Evolutionary conservation across 1,140 invertebrate species (phyloP).

Genomic region (Pararge aegeria): DNA sequence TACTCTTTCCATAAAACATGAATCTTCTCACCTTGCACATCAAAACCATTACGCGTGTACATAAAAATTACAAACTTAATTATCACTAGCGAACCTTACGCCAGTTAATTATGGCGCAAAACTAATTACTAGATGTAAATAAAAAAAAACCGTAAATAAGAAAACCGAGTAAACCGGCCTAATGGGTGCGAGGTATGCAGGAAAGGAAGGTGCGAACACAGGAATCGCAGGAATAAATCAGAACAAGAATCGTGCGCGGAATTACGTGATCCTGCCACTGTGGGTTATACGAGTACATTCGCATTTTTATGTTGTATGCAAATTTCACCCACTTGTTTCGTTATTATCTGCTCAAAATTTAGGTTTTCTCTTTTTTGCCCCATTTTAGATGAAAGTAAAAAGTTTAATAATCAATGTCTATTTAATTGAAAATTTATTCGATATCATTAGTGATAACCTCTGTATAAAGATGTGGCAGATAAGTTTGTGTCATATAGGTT

Average conservation of each 20-base stretch:
- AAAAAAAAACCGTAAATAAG: constrained; percentile 32
- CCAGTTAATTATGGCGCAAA: constrained; percentile 39
- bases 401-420: no score
- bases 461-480: no score
- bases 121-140: constrained; percentile 28
- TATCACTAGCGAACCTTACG: constrained; percentile 22
- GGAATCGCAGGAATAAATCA: constrained; percentile 27
- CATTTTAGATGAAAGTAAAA: no score
- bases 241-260: constrained; percentile 23
- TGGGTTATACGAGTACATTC: constrained; percentile 8
- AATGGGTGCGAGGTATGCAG: constrained; percentile 39
- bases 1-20: constrained; percentile 4
- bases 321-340: no score
- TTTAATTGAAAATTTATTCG: no score
- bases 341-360: no score
- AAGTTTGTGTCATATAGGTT: no score
- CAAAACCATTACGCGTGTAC: constrained; percentile 5
- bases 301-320: no score
- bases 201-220: constrained; percentile 27
- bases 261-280: constrained; percentile 5
- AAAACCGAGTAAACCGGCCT: constrained; percentile 27
- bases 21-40: not conserved
- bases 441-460: no score
- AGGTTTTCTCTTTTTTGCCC: no score
- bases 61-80: constrained; percentile 21